These are phyloP conservation scores for Acipenser ruthenus DNA, from an alignment of 2,797 vertebrate genomes.

Conservation along the genomic window DNA sequence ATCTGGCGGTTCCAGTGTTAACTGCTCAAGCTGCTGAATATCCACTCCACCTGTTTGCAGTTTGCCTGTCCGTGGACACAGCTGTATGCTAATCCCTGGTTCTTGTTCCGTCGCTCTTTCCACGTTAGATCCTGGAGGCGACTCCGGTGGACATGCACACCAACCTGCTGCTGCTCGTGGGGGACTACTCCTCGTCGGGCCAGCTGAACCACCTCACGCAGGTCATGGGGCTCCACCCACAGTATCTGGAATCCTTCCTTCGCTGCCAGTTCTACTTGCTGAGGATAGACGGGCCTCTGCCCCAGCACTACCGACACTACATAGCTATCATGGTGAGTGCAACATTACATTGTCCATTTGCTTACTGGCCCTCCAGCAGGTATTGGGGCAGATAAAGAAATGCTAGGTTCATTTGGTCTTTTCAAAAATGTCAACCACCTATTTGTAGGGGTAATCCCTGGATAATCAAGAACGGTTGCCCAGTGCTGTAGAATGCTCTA, in stretches of 20 bases:
- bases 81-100: conserved; percentile 10
- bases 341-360: too few relatives aligned
- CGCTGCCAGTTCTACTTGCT: conserved; percentile 74
- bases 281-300: conserved; percentile 71
- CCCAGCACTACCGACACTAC: conserved; percentile 70
- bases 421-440: too few relatives aligned
- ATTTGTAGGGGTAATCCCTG: too few relatives aligned
- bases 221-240: conserved; percentile 70
- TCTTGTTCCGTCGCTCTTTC: conserved; percentile 21
- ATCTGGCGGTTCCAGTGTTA: too few relatives aligned
- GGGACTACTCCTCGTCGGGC: conserved; percentile 67
- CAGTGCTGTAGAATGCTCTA: too few relatives aligned
- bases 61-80: background rate
- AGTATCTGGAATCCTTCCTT: conserved; percentile 73
- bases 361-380: too few relatives aligned
- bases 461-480: too few relatives aligned
- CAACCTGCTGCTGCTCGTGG: conserved; percentile 57
- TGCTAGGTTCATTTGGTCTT: too few relatives aligned
- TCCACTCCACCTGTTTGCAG: too few relatives aligned
- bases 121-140: conserved; percentile 56
- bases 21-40: too few relatives aligned
- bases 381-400: too few relatives aligned
- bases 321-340: conserved; percentile 69
- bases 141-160: conserved; percentile 60
- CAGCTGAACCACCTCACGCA: conserved; percentile 69